These are phyloP conservation scores for Hycleus phaleratus DNA, from an alignment of 1,140 invertebrate species.

Conservation along the genomic window DNA sequence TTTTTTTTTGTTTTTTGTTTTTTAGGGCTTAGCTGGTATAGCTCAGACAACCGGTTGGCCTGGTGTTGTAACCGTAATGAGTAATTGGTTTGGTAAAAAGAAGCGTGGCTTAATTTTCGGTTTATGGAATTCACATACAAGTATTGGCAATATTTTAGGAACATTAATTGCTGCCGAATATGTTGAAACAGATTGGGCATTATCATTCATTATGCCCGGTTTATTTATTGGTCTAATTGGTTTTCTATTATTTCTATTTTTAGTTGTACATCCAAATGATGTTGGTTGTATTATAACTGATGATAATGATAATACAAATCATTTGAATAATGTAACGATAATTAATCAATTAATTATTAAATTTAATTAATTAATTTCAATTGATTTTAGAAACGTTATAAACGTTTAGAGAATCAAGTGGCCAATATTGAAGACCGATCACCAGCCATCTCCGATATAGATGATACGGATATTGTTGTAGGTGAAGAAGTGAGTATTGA, in stretches of 20 bases:
- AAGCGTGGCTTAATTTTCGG: constrained; percentile 91
- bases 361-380: background rate
- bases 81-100: constrained; percentile 92
- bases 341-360: no score
- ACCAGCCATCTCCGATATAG: constrained; percentile 34
- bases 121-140: constrained; percentile 94
- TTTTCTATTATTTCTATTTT: constrained; percentile 77
- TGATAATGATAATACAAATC: background rate
- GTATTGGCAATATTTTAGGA: constrained; percentile 82
- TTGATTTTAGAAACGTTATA: constrained; percentile 23
- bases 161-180: constrained; percentile 75
- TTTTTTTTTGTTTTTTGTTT: background rate
- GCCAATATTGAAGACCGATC: constrained; percentile 22
- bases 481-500: constrained; percentile 37
- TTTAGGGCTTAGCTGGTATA: constrained; percentile 57
- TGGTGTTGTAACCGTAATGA: constrained; percentile 85
- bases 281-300: constrained; percentile 54
- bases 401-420: constrained; percentile 27
- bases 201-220: constrained; percentile 90
- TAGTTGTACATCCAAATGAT: constrained; percentile 70
- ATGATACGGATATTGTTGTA: constrained; percentile 38
- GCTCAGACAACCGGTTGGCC: constrained; percentile 88
- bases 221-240: constrained; percentile 70
- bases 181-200: constrained; percentile 81
- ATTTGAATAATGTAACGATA: background rate